These are phyloP conservation scores for Micrastur ruficollis DNA, from an alignment of 2,797 vertebrate genomes.

Conservation along the genomic window DNA sequence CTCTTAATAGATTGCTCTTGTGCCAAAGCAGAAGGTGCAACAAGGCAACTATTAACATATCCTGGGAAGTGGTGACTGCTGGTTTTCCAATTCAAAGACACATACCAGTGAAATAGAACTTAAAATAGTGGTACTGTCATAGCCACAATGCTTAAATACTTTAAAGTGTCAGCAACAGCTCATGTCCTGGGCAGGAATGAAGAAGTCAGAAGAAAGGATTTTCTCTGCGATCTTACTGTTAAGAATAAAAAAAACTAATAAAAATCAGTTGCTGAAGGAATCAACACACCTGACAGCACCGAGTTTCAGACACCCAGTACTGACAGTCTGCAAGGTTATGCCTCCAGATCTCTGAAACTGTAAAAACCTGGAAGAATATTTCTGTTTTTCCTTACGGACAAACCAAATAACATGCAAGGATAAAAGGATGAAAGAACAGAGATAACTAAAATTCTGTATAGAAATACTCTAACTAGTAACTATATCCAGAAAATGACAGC, in stretches of 20 bases:
- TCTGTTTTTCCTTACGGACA: background rate
- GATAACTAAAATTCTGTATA: background rate
- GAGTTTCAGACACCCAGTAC: background rate
- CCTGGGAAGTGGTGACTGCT: background rate
- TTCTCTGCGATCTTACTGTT: background rate
- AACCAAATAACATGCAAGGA: background rate
- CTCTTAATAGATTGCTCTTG: background rate
- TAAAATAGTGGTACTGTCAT: background rate
- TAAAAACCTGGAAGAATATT: background rate
- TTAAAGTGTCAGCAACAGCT: background rate
- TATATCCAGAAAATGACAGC: background rate
- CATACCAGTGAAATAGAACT: background rate
- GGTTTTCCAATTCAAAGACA: background rate
- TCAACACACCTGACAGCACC: background rate
- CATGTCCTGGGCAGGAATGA: background rate
- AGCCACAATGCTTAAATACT: background rate
- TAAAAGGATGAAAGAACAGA: background rate
- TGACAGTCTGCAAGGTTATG: background rate
- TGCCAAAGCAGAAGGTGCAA: background rate
- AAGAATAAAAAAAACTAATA: background rate
- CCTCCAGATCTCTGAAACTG: background rate
- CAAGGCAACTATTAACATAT: background rate
- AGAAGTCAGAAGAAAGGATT: background rate
- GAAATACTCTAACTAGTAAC: background rate
- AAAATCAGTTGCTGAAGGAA: background rate